Base-by-base conservation (phyloP, 2,113 vertebrate species). In the Ceratotherium simum region DNA sequence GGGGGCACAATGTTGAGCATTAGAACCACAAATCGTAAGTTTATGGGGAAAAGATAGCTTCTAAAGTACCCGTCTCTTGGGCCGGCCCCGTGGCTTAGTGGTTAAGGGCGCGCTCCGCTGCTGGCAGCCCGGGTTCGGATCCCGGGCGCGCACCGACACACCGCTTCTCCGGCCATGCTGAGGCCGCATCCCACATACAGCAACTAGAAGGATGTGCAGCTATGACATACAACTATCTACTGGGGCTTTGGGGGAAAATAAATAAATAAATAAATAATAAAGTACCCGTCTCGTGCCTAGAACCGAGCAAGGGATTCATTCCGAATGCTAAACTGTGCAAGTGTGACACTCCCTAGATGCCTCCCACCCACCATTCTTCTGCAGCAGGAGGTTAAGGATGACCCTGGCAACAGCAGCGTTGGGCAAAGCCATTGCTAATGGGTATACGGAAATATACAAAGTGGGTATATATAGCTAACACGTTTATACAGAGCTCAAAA, bases 301-400 rank as follows among this genome's bases (percentile, higher is more conserved):
- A 64, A 51, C 73, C 13, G 48, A 75, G 79, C n/a, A 21, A 12
- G 3, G 72, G 64, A 42, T 60, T 95, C 72, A 18, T 7, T 72
- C 33, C 46, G 23, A 51, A 75, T 3, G 25, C 25, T 54, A 10
- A n/a, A n/a, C 39, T 0, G 3, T 6, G 8, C 65, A 23, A 18
- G 27, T 2, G 1, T 29, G 20, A 25, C 12, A 9, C 17, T 54
- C n/a, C n/a, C 60, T 54, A 0, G 21, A 8, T 2, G 20, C 7
- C 12, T 16, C 70, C 36, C 36, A 2, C 23, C 3, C 2, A 78
- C 54, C 29, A 11, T 4, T 11, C 16, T 17, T 33, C 48, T 39
- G 21, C 4, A 36, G 51, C 58, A 39, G 39, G 56, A 89, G 14
- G 60, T 39, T 11, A 16, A 2, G 3, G 60, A 6, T 3, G 33